Conservation (phyloP, 2,113 vertebrate genomes). For the Gobiocypris rarus region DNA sequence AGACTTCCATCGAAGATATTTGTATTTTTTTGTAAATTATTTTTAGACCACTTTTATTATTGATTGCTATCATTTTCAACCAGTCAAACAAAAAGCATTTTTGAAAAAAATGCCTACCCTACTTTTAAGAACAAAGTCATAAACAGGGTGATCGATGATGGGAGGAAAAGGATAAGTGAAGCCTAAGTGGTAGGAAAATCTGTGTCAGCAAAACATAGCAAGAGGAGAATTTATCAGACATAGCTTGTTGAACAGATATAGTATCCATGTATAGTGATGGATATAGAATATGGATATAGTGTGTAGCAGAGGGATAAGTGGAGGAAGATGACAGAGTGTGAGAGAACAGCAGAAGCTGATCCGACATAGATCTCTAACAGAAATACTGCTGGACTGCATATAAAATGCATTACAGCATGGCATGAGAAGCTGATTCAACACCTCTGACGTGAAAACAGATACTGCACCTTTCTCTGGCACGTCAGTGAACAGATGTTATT, state of each 20-base stretch:
- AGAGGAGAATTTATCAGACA: background rate
- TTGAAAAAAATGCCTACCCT: too few relatives aligned
- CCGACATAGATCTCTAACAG: constrained; percentile 32
- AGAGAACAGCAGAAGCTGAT: constrained; percentile 33
- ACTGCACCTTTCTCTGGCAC: background rate
- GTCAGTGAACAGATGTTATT: background rate
- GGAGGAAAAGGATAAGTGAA: constrained; percentile 16
- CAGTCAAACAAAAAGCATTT: too few relatives aligned
- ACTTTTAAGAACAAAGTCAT: constrained; percentile 13
- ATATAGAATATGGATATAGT: background rate
- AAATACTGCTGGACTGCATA: constrained; percentile 36
- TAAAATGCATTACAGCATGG: constrained; percentile 18
- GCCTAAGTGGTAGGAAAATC: constrained; percentile 22
- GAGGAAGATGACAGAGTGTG: background rate
- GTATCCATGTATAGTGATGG: too few relatives aligned
- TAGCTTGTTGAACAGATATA: background rate
- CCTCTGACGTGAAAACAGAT: constrained; percentile 20
- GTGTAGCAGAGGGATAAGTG: background rate
- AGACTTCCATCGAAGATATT: too few relatives aligned
- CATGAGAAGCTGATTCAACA: constrained; percentile 49
- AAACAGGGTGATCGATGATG: constrained; percentile 3
- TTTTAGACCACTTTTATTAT: too few relatives aligned
- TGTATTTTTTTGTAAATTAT: too few relatives aligned
- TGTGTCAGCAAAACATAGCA: constrained; percentile 48
- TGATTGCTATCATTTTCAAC: too few relatives aligned